Evolutionary conservation across 2,888 invertebrate species (phyloP).

Genomic region (Bellardia bayeri): DNA sequence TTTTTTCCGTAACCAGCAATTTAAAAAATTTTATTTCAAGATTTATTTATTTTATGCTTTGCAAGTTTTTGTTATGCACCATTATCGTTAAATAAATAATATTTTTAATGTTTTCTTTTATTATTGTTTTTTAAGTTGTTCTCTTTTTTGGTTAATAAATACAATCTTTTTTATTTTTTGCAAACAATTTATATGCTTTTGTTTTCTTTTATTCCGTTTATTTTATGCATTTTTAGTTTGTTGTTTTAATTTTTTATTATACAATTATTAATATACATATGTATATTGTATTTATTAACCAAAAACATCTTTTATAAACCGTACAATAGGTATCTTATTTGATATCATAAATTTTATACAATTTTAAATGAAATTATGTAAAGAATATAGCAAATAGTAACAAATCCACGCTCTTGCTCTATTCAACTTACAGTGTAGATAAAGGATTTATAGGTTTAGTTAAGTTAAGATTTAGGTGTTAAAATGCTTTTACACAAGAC

Average conservation of each 20-base stretch:
- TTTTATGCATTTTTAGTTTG: not conserved
- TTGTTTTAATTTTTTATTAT: not conserved
- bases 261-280: constrained; percentile 3
- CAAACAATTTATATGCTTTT: constrained; percentile 25
- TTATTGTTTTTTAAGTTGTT: constrained; percentile 46
- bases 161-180: constrained; percentile 51
- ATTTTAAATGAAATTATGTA: no score
- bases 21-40: constrained; percentile 26
- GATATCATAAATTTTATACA: no score
- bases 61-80: constrained; percentile 59
- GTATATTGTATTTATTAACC: constrained; percentile 60
- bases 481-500: no score
- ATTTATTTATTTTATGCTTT: constrained; percentile 35
- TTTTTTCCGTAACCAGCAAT: not conserved
- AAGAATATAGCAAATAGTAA: no score
- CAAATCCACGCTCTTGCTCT: no score
- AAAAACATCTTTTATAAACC: constrained; percentile 4
- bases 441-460: no score
- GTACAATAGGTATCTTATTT: no score
- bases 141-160: constrained; percentile 68
- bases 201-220: constrained; percentile 28
- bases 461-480: no score
- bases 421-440: no score
- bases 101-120: constrained; percentile 34
- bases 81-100: constrained; percentile 30